A percentile compares a stretch with the other conserved stretches of the same genome.
Evolutionary conservation across 2,888 invertebrate genomes (phyloP).

Genomic region (Ctena decussata): DNA sequence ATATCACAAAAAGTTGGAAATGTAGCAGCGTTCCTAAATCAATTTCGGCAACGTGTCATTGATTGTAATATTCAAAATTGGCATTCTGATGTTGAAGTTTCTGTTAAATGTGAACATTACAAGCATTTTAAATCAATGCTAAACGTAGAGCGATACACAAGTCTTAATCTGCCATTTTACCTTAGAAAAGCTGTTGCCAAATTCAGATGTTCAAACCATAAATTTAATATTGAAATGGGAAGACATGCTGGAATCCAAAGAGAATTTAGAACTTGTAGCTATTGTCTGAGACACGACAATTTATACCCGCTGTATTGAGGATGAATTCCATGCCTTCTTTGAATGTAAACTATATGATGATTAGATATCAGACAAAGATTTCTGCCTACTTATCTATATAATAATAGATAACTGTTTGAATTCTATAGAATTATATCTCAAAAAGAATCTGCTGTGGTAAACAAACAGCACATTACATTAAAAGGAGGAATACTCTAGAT

Average conservation of each 20-base stretch:
- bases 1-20: background rate
- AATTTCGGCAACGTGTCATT: too few species aligned
- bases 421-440: background rate
- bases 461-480: too few species aligned
- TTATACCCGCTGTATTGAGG: background rate
- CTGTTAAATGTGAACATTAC: background rate
- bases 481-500: too few species aligned
- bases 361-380: background rate
- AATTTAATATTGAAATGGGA: background rate
- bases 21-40: background rate
- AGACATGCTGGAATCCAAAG: background rate
- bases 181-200: background rate
- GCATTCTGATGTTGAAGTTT: background rate
- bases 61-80: background rate
- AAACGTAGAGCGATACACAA: too few species aligned
- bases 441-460: too few species aligned
- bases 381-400: background rate
- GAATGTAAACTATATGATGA: background rate
- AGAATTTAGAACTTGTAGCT: background rate
- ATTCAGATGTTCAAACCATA: conserved; percentile 2
- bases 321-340: background rate
- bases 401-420: background rate
- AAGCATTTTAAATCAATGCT: too few species aligned
- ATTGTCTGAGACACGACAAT: background rate
- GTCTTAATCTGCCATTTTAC: too few species aligned